A percentile compares a stretch with the other conserved stretches of the same genome.
phyloP scores from a whole-genome alignment of 2,113 vertebrate genomes.

The Carassius auratus region DNA sequence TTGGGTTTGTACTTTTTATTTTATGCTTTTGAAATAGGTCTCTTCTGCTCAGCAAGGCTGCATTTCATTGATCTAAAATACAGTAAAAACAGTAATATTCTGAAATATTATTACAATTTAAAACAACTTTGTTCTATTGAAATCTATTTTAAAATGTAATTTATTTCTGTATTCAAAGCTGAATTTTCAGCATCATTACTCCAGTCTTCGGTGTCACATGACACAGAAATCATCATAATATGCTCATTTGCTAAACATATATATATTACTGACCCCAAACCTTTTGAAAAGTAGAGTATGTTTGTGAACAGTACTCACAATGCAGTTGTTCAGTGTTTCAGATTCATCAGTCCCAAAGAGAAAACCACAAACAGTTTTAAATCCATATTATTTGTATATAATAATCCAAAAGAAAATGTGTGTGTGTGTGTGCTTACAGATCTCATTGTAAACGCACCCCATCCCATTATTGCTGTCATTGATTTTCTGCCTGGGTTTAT shows the following conservation, averaged over 20 bases:
- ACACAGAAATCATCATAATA: neutral
- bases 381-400: neutral
- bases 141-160: neutral
- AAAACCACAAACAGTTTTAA: neutral
- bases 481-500: constrained; percentile 1
- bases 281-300: neutral
- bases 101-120: neutral
- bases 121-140: neutral
- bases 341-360: neutral
- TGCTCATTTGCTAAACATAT: neutral
- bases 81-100: neutral
- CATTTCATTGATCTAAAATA: neutral
- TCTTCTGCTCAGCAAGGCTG: no score
- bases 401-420: neutral
- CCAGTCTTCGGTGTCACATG: neutral
- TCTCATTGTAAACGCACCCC: neutral
- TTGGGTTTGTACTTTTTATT: neutral
- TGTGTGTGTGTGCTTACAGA: neutral
- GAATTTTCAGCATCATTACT: neutral
- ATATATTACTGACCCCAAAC: neutral
- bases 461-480: constrained; percentile 24
- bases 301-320: no score
- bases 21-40: no score
- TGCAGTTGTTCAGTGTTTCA: neutral
- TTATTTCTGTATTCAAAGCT: neutral